Conservation (phyloP, 1,140 invertebrate genomes). For the Oedothorax gibbosus region DNA sequence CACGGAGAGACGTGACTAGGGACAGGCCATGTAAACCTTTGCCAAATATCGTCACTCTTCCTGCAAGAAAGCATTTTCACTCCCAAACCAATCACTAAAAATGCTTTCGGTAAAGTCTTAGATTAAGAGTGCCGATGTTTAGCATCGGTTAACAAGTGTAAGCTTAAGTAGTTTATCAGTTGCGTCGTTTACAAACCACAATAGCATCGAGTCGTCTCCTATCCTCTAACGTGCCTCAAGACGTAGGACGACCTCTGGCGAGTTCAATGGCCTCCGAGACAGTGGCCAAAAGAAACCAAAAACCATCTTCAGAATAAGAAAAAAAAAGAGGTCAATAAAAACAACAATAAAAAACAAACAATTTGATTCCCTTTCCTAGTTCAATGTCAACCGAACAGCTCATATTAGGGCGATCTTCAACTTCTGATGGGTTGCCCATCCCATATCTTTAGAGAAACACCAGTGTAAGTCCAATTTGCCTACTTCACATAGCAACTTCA, state of each 20-base stretch:
- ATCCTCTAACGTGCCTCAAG: constrained; percentile 17
- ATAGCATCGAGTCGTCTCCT: not conserved
- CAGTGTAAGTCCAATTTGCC: too few species aligned
- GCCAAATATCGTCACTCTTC: too few species aligned
- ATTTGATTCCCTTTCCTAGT: constrained; percentile 15
- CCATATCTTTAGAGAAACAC: not conserved
- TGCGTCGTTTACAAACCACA: too few species aligned
- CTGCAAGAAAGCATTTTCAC: too few species aligned
- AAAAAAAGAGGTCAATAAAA: constrained; percentile 8
- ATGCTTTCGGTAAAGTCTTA: too few species aligned
- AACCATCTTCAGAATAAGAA: constrained; percentile 23
- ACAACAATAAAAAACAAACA: constrained; percentile 15
- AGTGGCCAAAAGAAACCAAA: constrained; percentile 15
- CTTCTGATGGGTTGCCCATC: constrained; percentile 9
- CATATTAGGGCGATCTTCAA: constrained; percentile 34
- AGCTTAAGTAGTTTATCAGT: too few species aligned
- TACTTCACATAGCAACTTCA: too few species aligned
- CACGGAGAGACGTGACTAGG: too few species aligned
- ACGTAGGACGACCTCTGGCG: constrained; percentile 41
- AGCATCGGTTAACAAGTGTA: too few species aligned
- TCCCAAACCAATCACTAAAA: too few species aligned
- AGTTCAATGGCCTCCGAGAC: constrained; percentile 32
- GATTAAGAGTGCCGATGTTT: too few species aligned
- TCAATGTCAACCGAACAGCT: constrained; percentile 45
- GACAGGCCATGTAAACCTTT: too few species aligned